Conservation (phyloP, 2,113 vertebrate genomes). For the Saiga tatarica region DNA sequence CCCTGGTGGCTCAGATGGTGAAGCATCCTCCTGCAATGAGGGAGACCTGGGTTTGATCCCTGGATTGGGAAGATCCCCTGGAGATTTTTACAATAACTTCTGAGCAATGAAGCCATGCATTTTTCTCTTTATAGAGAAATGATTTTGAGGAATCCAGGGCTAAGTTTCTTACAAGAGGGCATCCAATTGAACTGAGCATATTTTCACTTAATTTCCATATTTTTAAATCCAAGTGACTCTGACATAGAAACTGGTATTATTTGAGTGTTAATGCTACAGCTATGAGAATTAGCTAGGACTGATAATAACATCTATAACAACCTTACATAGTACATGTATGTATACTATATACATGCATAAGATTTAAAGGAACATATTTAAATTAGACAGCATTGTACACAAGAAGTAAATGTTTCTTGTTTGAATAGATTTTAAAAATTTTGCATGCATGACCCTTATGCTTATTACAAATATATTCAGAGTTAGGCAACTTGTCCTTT, state of each 20-base stretch:
- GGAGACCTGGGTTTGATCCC: neutral
- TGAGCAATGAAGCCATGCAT: neutral
- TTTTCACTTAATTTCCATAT: neutral
- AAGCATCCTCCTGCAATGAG: neutral
- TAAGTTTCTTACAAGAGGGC: neutral
- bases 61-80: neutral
- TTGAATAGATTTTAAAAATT: neutral
- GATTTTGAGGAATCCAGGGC: neutral
- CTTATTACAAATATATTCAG: conserved; percentile 12
- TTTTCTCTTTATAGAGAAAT: neutral
- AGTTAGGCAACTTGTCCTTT: conserved; percentile 61
- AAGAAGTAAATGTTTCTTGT: neutral
- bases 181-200: neutral
- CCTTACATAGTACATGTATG: neutral
- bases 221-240: neutral
- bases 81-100: neutral
- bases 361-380: neutral
- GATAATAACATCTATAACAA: neutral
- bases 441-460: neutral
- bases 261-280: neutral
- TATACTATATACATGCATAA: neutral
- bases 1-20: neutral
- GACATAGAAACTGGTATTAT: neutral
- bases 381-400: neutral
- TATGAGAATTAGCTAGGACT: neutral